Base-by-base conservation (phyloP, 2,888 invertebrate species). In the Hypomecis atomaria region DNA sequence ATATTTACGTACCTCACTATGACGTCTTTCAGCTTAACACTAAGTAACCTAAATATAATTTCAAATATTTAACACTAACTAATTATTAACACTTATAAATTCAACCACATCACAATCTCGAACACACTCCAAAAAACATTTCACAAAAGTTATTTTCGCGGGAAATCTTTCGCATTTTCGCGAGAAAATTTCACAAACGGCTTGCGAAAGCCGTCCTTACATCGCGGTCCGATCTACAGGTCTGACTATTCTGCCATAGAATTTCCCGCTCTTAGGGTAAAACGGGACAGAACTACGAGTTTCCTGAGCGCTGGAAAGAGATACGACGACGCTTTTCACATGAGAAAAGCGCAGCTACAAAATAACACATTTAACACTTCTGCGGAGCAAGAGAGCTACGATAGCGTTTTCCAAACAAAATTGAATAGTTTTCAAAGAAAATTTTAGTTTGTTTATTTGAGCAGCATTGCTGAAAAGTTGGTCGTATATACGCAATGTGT, bases 171-270 rank as follows among this genome's bases (percentile, higher is more conserved):
- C 48, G 66, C 68, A 23, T 50, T 50, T 65, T 67, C 73, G 71
- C 74, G 71, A 55, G 62, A 58, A 66, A 50, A 50, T 38, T 50
- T 38, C 37, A 9, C 75, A 79, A 82, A 78, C 59, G 75, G 54
- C 56, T 43, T 61, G 66, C 65, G 50, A 60, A 65, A 84, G 77
- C 83, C 92, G 91, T 87, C 83, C 78, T 73, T 36, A 62, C 86
- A 72, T 71, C 78, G 70, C 85, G 83, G 83, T 83, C 75, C 86
- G 86, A 87, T 86, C 89, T 87, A 89, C 90, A 90, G 88, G 89
- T 92, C 92, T 92, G 86, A 66, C 82, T 76, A 82, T 85, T 84
- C 70, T 81, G 82, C 83, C 80, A 76, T 78, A 77, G 70, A 78
- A 77, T 87, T 89, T 86, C 89, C 91, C 90, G 88, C 90, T 84